Evolutionary conservation across 2,113 vertebrate species (phyloP), one percentile per base, ranked within the genome.

Genomic region (Serinus canaria): DNA sequence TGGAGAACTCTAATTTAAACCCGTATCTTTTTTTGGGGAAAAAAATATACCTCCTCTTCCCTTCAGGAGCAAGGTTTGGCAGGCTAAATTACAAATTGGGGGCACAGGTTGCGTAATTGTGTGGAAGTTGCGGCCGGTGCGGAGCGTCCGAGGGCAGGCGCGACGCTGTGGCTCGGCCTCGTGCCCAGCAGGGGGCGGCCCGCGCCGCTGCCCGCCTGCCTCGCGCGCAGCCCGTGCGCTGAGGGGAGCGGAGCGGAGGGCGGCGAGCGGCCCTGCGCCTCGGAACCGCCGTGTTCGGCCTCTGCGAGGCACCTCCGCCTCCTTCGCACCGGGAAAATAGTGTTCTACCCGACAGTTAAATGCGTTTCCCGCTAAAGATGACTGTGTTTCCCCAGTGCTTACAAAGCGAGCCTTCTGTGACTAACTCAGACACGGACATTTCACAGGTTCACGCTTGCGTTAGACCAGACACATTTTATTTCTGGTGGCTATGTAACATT

Each of bases 21-120:
- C 8, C 2, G 1, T 43, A 25, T 62, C 6, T 39, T 69, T 58
- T 30, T 43, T 43, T 2, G 9, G 3, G 1, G 12, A 4, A 3
- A 12, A 15, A 19, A 33, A 13, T 13, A 13, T 14, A 17, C 7
- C 35, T 23, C 39, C 9, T 73, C 17, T 83, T 8, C 15, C 10
- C 8, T 19, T 74, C 28, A 53, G 20, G 28, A 78, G 46, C 43
- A 62, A 63, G 50, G 41, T 58, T 74, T 53, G n/a, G 3, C 28
- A 46, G 27, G 19, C 33, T 17, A 21, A 12, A 2, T n/a, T 37
- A 25, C 10, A 58, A 7, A 11, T 14, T 5, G 37, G 25, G 6
- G 30, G 9, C 13, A 15, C 62, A 49, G 3, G 60, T 47, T 49
- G 12, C 4, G 5, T 10, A 1, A 5, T 46, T 52, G 7, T 23